phyloP scores from a whole-genome alignment of 2,797 vertebrate species.

The Leucoraja ocellata region DNA sequence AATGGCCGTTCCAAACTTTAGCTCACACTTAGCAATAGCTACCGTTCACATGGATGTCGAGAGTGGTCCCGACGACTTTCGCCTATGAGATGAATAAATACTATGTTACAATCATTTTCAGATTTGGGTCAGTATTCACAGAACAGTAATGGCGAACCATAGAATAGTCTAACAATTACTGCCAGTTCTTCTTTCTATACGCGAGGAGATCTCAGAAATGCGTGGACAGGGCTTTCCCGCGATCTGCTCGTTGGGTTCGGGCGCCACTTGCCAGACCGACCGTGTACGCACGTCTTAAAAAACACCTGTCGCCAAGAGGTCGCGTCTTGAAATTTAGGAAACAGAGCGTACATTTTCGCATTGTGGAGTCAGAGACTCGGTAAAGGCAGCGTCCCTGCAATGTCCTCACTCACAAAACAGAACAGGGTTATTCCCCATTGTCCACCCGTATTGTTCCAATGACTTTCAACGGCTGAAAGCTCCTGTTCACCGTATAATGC shows the following conservation, averaged over 20 bases:
- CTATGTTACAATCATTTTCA: not conserved
- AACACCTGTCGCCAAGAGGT: not conserved
- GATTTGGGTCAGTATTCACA: not conserved
- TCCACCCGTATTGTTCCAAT: not conserved
- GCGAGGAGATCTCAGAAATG: not conserved
- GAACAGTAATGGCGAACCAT: not conserved
- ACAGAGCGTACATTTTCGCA: not conserved
- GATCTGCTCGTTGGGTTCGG: not conserved
- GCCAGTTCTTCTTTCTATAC: not conserved
- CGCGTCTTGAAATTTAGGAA: not conserved
- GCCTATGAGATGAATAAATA: not conserved
- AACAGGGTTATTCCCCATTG: not conserved
- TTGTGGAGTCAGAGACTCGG: not conserved
- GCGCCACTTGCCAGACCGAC: not conserved
- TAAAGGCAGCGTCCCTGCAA: not conserved
- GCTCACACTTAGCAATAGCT: not conserved
- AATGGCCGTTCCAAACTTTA: not conserved
- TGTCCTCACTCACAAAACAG: not conserved
- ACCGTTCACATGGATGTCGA: not conserved
- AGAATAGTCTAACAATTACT: not conserved
- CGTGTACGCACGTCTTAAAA: not conserved
- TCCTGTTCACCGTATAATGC: not conserved
- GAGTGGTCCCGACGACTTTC: not conserved
- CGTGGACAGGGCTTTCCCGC: not conserved
- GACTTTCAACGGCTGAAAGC: not conserved